A percentile compares a stretch with the other conserved stretches of the same genome.
Evolutionary conservation across 2,113 vertebrate genomes (phyloP).

Genomic region (Rafetus swinhoei): DNA sequence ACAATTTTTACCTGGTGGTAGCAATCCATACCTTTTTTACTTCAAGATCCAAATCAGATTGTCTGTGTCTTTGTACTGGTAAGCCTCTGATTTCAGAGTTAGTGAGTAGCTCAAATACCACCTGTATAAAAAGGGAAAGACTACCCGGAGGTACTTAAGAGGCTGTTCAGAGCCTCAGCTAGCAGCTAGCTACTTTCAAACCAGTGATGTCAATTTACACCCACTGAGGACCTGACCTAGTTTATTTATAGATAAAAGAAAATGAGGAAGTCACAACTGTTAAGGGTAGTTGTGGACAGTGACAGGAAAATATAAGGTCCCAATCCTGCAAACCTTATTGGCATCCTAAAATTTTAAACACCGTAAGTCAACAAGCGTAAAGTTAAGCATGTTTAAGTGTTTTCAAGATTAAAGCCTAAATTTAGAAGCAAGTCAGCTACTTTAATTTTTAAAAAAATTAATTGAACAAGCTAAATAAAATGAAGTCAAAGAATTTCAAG

Average conservation of each 20-base stretch:
- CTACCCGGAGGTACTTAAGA: background rate
- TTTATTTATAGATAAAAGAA: slow-evolving; percentile 33
- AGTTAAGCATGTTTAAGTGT: background rate
- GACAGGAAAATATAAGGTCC: background rate
- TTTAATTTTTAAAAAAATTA: background rate
- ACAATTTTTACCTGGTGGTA: background rate
- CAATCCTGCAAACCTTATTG: background rate
- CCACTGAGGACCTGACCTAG: background rate
- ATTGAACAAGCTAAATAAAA: background rate
- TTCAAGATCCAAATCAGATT: background rate
- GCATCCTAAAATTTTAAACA: slow-evolving; percentile 11
- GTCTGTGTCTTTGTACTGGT: background rate
- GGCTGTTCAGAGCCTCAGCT: background rate
- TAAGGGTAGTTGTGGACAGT: slow-evolving; percentile 40
- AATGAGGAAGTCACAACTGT: slow-evolving; percentile 3
- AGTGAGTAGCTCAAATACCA: background rate
- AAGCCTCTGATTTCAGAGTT: slow-evolving; percentile 36
- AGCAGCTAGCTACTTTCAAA: background rate
- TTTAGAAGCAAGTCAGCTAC: background rate
- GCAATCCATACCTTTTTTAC: background rate
- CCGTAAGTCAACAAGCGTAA: slow-evolving; percentile 21
- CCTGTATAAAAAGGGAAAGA: background rate
- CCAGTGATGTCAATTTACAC: background rate
- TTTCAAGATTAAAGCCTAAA: background rate
- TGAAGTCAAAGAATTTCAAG: background rate